Base-by-base conservation (phyloP, 92 coral and sea anemone genomes). In the Galaxea fascicularis region DNA sequence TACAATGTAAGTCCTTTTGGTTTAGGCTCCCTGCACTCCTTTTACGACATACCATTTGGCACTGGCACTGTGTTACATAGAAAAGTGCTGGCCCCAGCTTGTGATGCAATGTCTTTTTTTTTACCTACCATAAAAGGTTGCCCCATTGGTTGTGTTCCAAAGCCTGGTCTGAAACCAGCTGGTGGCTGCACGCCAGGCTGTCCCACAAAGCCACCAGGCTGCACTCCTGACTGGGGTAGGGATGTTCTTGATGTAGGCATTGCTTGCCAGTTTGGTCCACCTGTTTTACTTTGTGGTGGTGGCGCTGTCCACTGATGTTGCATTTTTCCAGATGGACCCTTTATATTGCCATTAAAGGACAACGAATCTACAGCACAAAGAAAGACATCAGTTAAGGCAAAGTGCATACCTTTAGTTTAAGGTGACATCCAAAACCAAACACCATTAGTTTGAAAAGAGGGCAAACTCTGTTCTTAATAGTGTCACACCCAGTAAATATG, bases 231-330 rank as follows among this genome's bases (percentile, higher is more conserved):
- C 41, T 88, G 64, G 12, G 93, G 84, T n/a, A 92, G 70, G 4
- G 95, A 90, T 4, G 93, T 80, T 73, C 88, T 77, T 45, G 98
- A 76, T 31, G 92, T 71, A 66, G 89, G 92, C 18, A 83, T 93
- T 10, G 90, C 88, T 77, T 97, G 99, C 95, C 98, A 97, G 90
- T 97, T 90, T 45, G 95, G 90, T 25, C 99, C 99, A 4, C 99
- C 99, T 10, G 99, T 97, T 74, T 97, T 97, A 13, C 90, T 91
- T 77, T 90, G 92, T 10, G 99, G 99, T 45, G 92, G 88, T 52
- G 98, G 78, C 21, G 98, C 98, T 8, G 98, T 85, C 99, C 99
- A 97, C 69, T 97, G 99, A 60, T 97, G 98, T 13, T 91, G 95
- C 9, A 90, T 41, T 71, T 90, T 88, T 20, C 90, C 92, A 26